Evolutionary conservation across 2,113 vertebrate genomes (phyloP).

Genomic region (Dermatemys mawii): DNA sequence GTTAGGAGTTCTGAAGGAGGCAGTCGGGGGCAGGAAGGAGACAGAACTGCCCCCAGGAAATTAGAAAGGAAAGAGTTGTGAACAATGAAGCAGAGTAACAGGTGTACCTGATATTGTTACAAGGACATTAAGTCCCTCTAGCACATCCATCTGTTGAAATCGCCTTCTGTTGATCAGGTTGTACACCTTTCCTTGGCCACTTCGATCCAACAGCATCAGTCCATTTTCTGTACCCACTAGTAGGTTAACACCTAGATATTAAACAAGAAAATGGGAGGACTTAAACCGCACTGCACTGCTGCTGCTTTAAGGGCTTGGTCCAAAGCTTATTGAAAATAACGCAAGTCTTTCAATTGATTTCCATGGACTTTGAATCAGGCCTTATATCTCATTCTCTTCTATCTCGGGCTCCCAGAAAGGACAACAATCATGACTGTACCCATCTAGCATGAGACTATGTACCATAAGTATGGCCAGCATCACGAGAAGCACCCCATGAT

Average conservation of each 20-base stretch:
- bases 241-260: constrained; percentile 90
- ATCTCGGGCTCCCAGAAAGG: accelerated
- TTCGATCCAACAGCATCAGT: constrained; percentile 96
- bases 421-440: accelerated
- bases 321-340: not conserved
- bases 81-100: accelerated
- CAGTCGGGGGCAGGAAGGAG: no score
- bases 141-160: constrained; percentile 99
- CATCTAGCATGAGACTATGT: not conserved
- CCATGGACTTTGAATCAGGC: not conserved
- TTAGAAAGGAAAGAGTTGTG: accelerated
- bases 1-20: no score
- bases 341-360: not conserved
- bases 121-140: constrained; percentile 97
- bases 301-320: not conserved
- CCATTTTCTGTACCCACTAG: constrained; percentile 98
- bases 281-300: accelerated
- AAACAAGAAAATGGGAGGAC: not conserved
- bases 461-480: not conserved
- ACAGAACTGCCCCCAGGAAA: not conserved
- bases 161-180: constrained; percentile 96
- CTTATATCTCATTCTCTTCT: accelerated
- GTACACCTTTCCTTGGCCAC: constrained; percentile 98
- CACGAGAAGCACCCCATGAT: not conserved
- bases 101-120: constrained; percentile 96